phyloP scores from a whole-genome alignment of 2,797 vertebrate species.

The Allobates femoralis region DNA sequence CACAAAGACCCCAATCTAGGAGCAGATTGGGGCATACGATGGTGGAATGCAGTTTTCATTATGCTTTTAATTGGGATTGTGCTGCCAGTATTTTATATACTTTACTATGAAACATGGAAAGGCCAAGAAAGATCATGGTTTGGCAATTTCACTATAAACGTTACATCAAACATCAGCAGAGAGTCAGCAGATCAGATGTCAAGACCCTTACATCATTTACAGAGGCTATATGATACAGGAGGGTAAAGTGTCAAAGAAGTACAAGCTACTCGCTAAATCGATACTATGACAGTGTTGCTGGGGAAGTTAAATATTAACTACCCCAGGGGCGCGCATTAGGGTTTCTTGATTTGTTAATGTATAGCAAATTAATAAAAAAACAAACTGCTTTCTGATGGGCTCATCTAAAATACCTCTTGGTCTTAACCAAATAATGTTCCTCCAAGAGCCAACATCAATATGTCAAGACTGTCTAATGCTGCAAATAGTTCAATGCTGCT shows the following conservation, averaged over 20 bases:
- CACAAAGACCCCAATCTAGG: conserved; percentile 67
- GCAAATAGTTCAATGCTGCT: not conserved
- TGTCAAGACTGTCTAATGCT: not conserved
- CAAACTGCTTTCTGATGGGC: not conserved
- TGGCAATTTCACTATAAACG: not conserved
- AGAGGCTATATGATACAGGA: not conserved
- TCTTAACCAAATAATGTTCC: not conserved
- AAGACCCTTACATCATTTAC: not conserved
- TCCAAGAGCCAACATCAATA: not conserved
- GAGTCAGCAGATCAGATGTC: not conserved
- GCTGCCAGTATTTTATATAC: conserved; percentile 89
- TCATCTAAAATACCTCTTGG: not conserved
- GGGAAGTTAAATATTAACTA: not conserved
- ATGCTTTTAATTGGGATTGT: conserved; percentile 92
- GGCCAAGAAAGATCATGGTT: not conserved
- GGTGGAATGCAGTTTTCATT: conserved; percentile 93
- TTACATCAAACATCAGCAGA: not conserved
- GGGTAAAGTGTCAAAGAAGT: not conserved
- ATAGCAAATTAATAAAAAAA: too few species aligned
- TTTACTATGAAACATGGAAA: conserved; percentile 89
- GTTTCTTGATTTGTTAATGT: not conserved
- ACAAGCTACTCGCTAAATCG: not conserved
- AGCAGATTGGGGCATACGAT: conserved; percentile 90
- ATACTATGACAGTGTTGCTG: not conserved
- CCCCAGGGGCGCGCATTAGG: not conserved